These are phyloP conservation scores for Bugula neritina DNA, from an alignment of 2,888 invertebrate genomes.

Conservation along the genomic window DNA sequence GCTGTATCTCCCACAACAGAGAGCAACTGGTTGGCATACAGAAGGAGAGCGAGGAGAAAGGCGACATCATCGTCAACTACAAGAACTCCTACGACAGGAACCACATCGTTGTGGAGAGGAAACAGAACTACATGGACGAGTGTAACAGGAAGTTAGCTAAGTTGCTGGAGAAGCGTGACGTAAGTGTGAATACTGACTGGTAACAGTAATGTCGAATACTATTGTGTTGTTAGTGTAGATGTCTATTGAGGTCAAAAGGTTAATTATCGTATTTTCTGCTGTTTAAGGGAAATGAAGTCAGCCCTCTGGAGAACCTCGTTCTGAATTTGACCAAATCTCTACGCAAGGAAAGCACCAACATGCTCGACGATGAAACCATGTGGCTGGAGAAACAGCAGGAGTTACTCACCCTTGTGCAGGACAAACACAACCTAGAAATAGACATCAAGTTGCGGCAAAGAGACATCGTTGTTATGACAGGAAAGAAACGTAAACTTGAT, in stretches of 20 bases:
- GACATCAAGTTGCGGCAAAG: not conserved
- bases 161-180: not conserved
- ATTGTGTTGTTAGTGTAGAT: not conserved
- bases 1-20: not conserved
- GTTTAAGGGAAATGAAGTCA: constrained; percentile 18
- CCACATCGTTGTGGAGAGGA: not conserved
- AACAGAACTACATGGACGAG: constrained; percentile 26
- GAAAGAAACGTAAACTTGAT: not conserved
- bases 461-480: not conserved
- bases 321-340: not conserved
- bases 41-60: not conserved
- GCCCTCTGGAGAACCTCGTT: constrained; percentile 21
- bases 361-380: constrained; percentile 25
- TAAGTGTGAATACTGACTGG: not conserved
- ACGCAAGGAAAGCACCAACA: constrained; percentile 11
- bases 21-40: not conserved
- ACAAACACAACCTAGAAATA: constrained; percentile 4
- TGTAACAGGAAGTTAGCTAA: constrained; percentile 10
- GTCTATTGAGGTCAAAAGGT: too few relatives aligned
- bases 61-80: constrained; percentile 13
- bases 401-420: constrained; percentile 12
- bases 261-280: not conserved
- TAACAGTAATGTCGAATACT: not conserved
- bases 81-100: not conserved
- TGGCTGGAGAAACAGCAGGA: constrained; percentile 27